Evolutionary conservation across 2,797 vertebrate species (phyloP).

Genomic region (Gambelia wislizenii): DNA sequence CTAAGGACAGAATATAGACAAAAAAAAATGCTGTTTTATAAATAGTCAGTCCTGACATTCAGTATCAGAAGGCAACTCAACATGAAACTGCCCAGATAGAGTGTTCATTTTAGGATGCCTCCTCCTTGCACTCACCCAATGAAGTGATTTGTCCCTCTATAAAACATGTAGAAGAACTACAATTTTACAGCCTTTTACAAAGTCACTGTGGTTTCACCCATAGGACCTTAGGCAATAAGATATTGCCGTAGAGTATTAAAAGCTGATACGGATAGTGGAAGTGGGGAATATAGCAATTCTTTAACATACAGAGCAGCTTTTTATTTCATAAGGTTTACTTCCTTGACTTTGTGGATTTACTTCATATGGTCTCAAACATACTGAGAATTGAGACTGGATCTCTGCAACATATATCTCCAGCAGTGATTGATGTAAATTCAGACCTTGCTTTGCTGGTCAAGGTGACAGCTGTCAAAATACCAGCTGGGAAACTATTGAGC

Average conservation of each 20-base stretch:
- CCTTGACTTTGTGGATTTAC: conserved; percentile 6
- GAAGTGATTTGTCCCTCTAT: neutral
- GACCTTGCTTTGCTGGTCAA: conserved; percentile 13
- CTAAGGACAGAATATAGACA: too few species aligned
- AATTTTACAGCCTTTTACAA: neutral
- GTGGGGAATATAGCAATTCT: neutral
- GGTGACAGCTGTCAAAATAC: conserved; percentile 50
- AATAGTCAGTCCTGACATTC: neutral
- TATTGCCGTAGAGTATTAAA: neutral
- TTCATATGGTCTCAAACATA: conserved; percentile 5
- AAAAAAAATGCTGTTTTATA: neutral
- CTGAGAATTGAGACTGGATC: conserved; percentile 14
- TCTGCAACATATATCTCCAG: neutral
- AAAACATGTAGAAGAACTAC: neutral
- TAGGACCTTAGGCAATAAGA: neutral
- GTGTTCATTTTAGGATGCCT: neutral
- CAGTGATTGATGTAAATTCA: neutral
- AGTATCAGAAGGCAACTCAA: neutral
- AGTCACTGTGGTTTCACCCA: neutral
- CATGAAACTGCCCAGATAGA: neutral
- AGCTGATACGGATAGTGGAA: neutral
- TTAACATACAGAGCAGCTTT: conserved; percentile 9
- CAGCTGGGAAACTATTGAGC: conserved; percentile 20
- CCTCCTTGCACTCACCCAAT: neutral
- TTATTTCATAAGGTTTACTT: neutral